Percentiles rank a stretch among this genome's conserved stretches.
These are phyloP conservation scores for Plebejus anna DNA, from an alignment of 2,888 invertebrate species.

Conservation along the genomic window DNA sequence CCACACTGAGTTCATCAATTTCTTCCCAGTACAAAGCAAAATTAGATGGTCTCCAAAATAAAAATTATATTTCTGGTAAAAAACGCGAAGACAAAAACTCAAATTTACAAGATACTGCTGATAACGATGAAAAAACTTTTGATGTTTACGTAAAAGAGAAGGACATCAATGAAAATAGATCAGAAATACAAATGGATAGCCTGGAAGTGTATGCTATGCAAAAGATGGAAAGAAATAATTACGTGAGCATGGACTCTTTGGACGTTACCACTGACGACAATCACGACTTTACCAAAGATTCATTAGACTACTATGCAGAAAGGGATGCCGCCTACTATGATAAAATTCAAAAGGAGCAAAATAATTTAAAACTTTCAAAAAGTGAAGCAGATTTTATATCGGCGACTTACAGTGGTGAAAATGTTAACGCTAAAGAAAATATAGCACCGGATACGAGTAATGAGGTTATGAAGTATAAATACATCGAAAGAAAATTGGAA, in stretches of 20 bases:
- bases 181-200: constrained; percentile 82
- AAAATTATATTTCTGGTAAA: constrained; percentile 61
- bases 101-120: constrained; percentile 58
- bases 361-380: constrained; percentile 56
- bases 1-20: constrained; percentile 66
- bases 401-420: constrained; percentile 53
- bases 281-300: constrained; percentile 71
- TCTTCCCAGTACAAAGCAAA: constrained; percentile 75
- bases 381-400: constrained; percentile 47
- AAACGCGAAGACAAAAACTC: constrained; percentile 64
- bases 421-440: constrained; percentile 61
- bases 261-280: constrained; percentile 63
- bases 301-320: constrained; percentile 72
- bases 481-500: constrained; percentile 85
- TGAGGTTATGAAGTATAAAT: constrained; percentile 81
- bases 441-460: constrained; percentile 64
- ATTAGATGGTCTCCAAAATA: constrained; percentile 71
- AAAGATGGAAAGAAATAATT: constrained; percentile 63
- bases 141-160: constrained; percentile 82
- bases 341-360: constrained; percentile 59
- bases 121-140: constrained; percentile 75
- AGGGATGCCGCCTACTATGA: constrained; percentile 61
- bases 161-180: constrained; percentile 79
- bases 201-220: constrained; percentile 77
- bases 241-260: constrained; percentile 75